A percentile compares a stretch with the other conserved stretches of the same genome.
phyloP scores from a whole-genome alignment of 2,888 invertebrate species.

The Leucophenga montana region DNA sequence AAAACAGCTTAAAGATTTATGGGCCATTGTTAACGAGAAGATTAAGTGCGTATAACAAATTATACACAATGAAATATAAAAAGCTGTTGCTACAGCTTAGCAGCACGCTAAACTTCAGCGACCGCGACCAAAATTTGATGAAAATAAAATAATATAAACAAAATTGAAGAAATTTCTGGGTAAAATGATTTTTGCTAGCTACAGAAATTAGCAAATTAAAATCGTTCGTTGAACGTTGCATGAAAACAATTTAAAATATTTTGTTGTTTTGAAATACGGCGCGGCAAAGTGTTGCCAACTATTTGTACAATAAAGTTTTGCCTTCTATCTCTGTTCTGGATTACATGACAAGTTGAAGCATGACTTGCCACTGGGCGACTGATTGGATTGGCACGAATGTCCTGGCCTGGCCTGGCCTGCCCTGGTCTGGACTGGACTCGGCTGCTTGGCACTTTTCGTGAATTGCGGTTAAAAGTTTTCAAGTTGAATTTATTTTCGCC shows the following conservation, averaged over 20 bases:
- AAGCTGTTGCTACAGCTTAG: constrained; percentile 14
- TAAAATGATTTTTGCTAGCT: background rate
- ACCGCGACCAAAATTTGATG: background rate
- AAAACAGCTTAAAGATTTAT: constrained; percentile 38
- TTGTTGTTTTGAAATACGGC: background rate
- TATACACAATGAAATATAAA: constrained; percentile 1
- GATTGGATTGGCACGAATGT: no score
- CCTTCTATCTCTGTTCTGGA: background rate
- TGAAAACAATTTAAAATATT: constrained; percentile 19
- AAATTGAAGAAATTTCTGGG: background rate
- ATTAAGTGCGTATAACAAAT: constrained; percentile 31
- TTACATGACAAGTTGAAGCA: background rate
- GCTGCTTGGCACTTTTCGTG: constrained; percentile 20
- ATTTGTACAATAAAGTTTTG: constrained; percentile 13
- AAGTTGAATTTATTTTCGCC: constrained; percentile 6
- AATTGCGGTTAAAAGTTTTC: constrained; percentile 27
- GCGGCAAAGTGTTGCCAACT: constrained; percentile 12
- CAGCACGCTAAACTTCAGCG: background rate
- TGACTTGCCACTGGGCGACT: background rate
- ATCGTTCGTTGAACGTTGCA: background rate
- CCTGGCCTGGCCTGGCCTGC: no score
- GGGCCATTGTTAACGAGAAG: constrained; percentile 37
- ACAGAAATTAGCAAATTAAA: constrained; percentile 22
- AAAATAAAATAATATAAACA: background rate
- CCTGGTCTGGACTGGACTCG: background rate